These are phyloP conservation scores for Sebastes cheni DNA, from an alignment of 2,797 vertebrate genomes.

Conservation along the genomic window DNA sequence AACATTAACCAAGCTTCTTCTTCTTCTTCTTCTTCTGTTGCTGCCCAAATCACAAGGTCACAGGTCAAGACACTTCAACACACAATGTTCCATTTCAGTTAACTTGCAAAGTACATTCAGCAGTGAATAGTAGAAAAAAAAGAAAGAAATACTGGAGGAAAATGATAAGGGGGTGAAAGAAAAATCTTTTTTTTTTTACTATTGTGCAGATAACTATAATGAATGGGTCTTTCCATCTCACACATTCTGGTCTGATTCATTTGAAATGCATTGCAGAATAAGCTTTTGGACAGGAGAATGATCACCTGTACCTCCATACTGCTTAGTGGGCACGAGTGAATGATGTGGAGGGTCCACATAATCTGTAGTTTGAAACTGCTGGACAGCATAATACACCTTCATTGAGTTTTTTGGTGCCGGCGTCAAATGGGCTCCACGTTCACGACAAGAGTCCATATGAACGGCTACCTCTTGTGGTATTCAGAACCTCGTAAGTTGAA, in stretches of 20 bases:
- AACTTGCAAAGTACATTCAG: constrained; percentile 19
- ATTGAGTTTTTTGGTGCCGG: not conserved
- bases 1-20: constrained; percentile 1
- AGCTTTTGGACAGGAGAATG: constrained; percentile 38
- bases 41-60: constrained; percentile 35
- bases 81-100: constrained; percentile 22
- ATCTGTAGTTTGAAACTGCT: constrained; percentile 21
- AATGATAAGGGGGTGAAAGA: constrained; percentile 34
- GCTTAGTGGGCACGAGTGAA: constrained; percentile 36
- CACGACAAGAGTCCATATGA: too few relatives aligned
- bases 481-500: too few relatives aligned
- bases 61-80: constrained; percentile 28
- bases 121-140: not conserved
- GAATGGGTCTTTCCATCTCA: constrained; percentile 49
- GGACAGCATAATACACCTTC: not conserved
- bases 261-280: constrained; percentile 58
- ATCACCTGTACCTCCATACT: constrained; percentile 45
- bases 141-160: constrained; percentile 3
- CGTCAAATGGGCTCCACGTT: fast-evolving
- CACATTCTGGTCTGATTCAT: constrained; percentile 46
- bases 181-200: constrained; percentile 21
- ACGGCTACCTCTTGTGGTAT: too few relatives aligned
- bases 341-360: constrained; percentile 25
- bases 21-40: not conserved
- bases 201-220: constrained; percentile 56